Evolutionary conservation across 2,797 vertebrate genomes (phyloP).

Genomic region (Chloroceryle inda): DNA sequence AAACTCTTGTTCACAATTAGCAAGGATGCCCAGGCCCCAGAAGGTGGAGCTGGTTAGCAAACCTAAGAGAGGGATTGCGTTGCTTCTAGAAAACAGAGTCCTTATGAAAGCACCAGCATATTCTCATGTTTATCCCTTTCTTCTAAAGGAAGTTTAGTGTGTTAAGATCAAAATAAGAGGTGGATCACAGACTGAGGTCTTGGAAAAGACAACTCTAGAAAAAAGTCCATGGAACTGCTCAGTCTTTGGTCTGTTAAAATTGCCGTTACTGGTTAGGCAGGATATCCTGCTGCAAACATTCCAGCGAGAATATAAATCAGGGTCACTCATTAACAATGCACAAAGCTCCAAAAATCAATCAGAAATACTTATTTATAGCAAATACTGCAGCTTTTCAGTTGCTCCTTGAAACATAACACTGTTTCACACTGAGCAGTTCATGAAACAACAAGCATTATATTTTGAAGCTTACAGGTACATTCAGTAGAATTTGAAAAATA

Average conservation of each 20-base stretch:
- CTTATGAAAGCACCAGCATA: neutral
- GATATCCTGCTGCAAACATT: neutral
- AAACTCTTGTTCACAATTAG: neutral
- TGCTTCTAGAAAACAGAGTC: neutral
- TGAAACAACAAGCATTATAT: neutral
- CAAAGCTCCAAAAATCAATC: neutral
- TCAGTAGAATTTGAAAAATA: neutral
- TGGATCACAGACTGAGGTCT: neutral
- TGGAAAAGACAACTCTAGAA: neutral
- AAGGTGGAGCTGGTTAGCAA: conserved; percentile 78
- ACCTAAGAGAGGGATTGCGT: neutral
- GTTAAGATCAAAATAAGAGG: neutral
- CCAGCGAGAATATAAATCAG: neutral
- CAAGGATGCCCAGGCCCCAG: conserved; percentile 38
- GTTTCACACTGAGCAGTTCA: neutral
- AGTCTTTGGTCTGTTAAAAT: neutral
- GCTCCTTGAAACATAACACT: neutral
- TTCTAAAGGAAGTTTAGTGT: neutral
- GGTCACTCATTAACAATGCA: neutral
- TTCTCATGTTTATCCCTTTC: neutral
- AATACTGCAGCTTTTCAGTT: neutral
- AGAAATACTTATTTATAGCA: neutral
- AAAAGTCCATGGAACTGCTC: neutral
- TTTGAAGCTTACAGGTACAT: neutral
- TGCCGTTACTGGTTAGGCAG: neutral